Percentiles rank a stretch among this genome's conserved stretches.
Evolutionary conservation across 2,888 invertebrate species (phyloP).

Genomic region (Scaptomyza caliginosa): DNA sequence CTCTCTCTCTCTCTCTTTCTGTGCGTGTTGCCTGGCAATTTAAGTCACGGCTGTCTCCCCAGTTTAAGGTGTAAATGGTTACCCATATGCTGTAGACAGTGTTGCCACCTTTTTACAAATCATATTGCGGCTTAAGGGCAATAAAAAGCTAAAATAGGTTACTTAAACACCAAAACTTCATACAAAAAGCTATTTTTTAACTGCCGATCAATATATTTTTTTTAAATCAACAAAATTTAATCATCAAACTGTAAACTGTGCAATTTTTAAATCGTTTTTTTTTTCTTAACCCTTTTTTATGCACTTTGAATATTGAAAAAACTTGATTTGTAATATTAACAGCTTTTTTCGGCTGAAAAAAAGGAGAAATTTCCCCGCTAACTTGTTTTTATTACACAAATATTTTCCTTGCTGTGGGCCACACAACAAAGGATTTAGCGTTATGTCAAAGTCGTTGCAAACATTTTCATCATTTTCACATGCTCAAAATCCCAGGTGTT

Average conservation of each 20-base stretch:
- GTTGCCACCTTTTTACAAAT: neutral
- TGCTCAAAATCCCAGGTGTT: conserved; percentile 49
- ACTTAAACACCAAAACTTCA: too few relatives aligned
- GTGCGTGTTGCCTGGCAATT: conserved; percentile 70
- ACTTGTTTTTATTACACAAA: neutral
- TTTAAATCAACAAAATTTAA: neutral
- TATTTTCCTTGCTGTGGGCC: neutral
- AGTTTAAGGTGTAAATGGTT: conserved; percentile 12
- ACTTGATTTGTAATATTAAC: neutral
- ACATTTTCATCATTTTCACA: conserved; percentile 74
- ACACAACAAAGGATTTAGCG: conserved; percentile 70
- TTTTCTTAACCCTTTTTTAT: neutral
- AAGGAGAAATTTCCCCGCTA: neutral
- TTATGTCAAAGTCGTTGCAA: conserved; percentile 57
- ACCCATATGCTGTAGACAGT: conserved; percentile 13
- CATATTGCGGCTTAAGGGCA: neutral
- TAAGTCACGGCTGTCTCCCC: conserved; percentile 13
- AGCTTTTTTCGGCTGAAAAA: neutral
- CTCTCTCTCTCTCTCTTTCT: neutral
- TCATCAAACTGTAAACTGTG: neutral
- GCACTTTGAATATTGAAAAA: neutral
- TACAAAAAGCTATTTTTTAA: neutral
- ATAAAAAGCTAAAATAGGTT: neutral
- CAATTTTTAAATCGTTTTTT: neutral
- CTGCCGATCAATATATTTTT: neutral